Evolutionary conservation across 2,888 invertebrate species (phyloP), one percentile per base, ranked within the genome.

Genomic region (Cryptus viduatorius): DNA sequence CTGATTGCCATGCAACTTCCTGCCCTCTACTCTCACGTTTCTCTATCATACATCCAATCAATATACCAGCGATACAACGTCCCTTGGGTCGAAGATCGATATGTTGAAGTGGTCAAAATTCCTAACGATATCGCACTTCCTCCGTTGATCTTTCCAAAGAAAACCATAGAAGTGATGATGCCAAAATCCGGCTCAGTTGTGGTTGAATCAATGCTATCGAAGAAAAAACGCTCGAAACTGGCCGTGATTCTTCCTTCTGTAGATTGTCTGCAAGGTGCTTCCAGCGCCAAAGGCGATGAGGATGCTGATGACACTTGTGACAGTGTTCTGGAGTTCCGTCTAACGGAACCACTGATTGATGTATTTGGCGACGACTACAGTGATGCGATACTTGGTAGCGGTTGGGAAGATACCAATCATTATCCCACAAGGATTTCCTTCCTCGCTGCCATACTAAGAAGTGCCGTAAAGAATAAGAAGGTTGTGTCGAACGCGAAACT

Each of bases 381-480:
- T 3, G 50, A 64, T 12, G n/a, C 56, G 42, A 76, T 89, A 16
- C 5, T 89, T 4, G 83, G 86, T 0, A 46, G 46, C 10, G 16
- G 67, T 19, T 48, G 81, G 44, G 4, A 5, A 37, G 37, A 37
- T 5, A 37, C 12, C 14, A 19, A 5, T 1, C 19, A n/a, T 29
- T 88, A 83, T 77, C 82, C 87, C 5, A 89, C 88, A 1, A 79
- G 75, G 48, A 61, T 88, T 8, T 82, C 88, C 10, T 75, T 88
- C 24, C 4, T 88, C 0, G 19, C 67, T 12, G 73, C 46, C 0
- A 3, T 89, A 16, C 59, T 88, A 0, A 73, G 56, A 12, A 80
- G 78, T 14, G 88, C 86, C 10, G 29, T 46, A 10, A 24, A 29
- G 2, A 16, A 83, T 73, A 61, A 73, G 7, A 67, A 64, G 37